Base-by-base conservation (phyloP, 2,113 vertebrate genomes). In the Columba livia region DNA sequence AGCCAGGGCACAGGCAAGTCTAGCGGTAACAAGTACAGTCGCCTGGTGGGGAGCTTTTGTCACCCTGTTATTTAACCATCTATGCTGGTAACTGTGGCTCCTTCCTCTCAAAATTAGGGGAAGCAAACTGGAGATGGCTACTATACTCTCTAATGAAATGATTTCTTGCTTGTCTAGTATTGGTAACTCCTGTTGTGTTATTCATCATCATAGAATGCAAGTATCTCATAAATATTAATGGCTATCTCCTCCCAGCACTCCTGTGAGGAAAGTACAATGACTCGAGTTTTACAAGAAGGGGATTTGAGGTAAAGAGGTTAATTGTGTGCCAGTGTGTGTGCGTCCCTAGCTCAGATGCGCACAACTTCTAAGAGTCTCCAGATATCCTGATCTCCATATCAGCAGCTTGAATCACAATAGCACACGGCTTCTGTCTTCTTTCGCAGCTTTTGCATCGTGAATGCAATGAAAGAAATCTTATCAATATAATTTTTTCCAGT, bases 201-300 rank as follows among this genome's bases (percentile, higher is more conserved):
- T 54, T 92, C 90, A 88, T 79, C 88, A 90, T 17, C 92, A 34
- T 23, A 66, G 47, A 32, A 70, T 17, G 65, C 51, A 77, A 90
- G 60, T 7, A 8, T 65, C 87, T 95, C 94, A 93, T 88, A 94
- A 93, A 95, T 85, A 93, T 80, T 92, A 62, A 96, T 88, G 8
- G 23, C 4, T 57, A 77, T 67, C 94, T 93, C 67, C 60, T 96
- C 67, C n/a, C 74, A 54, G 60, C 19, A 54, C 61, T 93, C 70
- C 67, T 38, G 61, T 73, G 54, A 88, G 87, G 71, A 47, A 89
- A 94, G 58, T 40, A 85, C 58, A 75, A 79, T 58, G 66, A 21
- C 42, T 71, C 69, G 4, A 34, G 81, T 87, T 89, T 89, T 72
- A 62, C 58, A 79, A 61, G 74, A 44, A 32, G 26, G 36, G 66